phyloP scores from a whole-genome alignment of 1,140 invertebrate genomes.

The Apis florea region DNA sequence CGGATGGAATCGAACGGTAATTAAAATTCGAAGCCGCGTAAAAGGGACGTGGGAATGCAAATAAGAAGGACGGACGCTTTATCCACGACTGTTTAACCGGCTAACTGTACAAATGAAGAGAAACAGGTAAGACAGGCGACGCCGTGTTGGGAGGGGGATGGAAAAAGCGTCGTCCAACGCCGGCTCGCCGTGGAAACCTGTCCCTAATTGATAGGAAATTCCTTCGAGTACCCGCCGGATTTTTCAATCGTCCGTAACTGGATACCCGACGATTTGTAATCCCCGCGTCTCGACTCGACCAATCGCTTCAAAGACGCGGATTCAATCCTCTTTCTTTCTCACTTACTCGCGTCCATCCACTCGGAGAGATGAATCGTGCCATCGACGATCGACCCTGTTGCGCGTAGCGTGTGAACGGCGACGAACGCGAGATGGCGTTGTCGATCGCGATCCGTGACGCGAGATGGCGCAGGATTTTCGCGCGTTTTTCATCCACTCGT shows the following conservation, averaged over 20 bases:
- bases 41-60: constrained; percentile 46
- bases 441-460: neutral
- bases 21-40: constrained; percentile 24
- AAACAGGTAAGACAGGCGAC: constrained; percentile 46
- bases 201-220: constrained; percentile 79
- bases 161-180: constrained; percentile 48
- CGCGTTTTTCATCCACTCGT: neutral
- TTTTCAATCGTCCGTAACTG: constrained; percentile 71
- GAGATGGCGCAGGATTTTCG: neutral
- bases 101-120: constrained; percentile 63
- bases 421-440: neutral
- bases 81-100: constrained; percentile 55
- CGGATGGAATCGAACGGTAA: constrained; percentile 1
- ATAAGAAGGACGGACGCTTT: constrained; percentile 46
- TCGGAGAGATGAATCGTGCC: constrained; percentile 16
- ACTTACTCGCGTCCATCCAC: too few species aligned
- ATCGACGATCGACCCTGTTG: neutral
- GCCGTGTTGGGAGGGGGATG: neutral
- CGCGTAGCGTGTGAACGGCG: neutral
- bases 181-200: constrained; percentile 70
- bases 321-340: neutral
- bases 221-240: constrained; percentile 69
- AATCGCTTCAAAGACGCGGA: neutral
- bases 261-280: constrained; percentile 75
- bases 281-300: constrained; percentile 36